Evolutionary conservation across 2,888 invertebrate genomes (phyloP).

Genomic region (Trichopria drosophilae): DNA sequence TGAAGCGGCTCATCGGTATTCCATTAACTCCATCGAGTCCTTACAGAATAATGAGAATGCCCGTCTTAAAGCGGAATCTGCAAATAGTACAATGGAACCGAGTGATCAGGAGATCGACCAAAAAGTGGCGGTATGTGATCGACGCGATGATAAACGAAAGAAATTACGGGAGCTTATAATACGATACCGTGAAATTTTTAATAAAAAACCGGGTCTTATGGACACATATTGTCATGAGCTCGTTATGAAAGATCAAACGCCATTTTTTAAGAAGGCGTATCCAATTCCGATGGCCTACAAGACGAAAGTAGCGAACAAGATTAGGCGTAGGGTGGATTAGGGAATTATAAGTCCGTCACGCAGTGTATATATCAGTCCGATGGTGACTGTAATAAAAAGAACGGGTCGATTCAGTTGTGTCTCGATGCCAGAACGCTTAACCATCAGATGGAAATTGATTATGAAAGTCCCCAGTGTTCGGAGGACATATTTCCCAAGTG

Average conservation of each 20-base stretch:
- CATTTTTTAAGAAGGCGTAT: conserved; percentile 1
- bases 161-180: too few relatives aligned
- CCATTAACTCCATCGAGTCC: too few relatives aligned
- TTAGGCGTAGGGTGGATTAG: too few relatives aligned
- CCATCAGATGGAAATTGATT: not conserved
- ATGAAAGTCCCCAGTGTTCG: not conserved
- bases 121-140: too few relatives aligned
- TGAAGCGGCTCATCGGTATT: too few relatives aligned
- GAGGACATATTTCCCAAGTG: not conserved
- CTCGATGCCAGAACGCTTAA: conserved; percentile 2
- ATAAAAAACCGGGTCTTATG: not conserved
- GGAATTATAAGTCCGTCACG: too few relatives aligned
- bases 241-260: not conserved
- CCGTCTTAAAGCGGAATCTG: too few relatives aligned
- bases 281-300: conserved; percentile 1
- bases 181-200: not conserved
- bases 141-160: too few relatives aligned
- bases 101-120: too few relatives aligned
- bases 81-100: too few relatives aligned
- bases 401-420: not conserved
- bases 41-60: too few relatives aligned
- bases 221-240: not conserved
- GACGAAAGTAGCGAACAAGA: not conserved
- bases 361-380: not conserved
- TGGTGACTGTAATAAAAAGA: not conserved